Conservation (phyloP, 2,888 invertebrate species). For the Sepioteuthis lessoniana region DNA sequence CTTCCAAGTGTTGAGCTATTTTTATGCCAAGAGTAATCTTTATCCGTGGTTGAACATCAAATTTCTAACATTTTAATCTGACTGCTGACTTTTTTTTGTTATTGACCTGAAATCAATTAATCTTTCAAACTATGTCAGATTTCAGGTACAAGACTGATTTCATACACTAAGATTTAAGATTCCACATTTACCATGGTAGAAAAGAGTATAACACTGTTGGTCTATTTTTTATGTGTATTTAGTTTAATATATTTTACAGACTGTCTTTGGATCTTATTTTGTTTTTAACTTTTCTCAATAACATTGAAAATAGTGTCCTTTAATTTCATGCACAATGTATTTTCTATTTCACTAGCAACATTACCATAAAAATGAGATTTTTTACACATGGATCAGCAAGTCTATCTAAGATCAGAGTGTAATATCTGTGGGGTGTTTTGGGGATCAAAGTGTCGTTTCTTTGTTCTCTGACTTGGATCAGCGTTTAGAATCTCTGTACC, state of each 20-base stretch:
- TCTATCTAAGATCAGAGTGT: too few species aligned
- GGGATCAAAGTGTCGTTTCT: too few species aligned
- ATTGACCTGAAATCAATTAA: neutral
- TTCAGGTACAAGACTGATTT: neutral
- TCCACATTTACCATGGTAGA: neutral
- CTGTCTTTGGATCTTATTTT: too few species aligned
- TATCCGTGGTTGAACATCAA: neutral
- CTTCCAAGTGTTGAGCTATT: neutral
- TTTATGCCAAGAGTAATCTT: slow-evolving; percentile 15
- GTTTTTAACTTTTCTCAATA: too few species aligned
- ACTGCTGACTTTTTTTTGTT: neutral
- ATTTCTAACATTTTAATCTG: neutral
- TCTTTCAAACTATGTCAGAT: neutral
- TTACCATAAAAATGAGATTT: too few species aligned
- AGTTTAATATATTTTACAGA: neutral
- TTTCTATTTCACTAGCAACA: too few species aligned
- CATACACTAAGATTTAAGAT: neutral
- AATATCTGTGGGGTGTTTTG: too few species aligned
- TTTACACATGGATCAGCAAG: too few species aligned
- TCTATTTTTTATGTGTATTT: neutral
- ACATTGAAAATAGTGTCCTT: too few species aligned
- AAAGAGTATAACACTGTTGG: neutral
- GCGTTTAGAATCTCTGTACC: too few species aligned
- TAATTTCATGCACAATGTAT: too few species aligned
- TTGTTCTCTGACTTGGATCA: too few species aligned